Evolutionary conservation across 2,113 vertebrate species (phyloP).

Genomic region (Platanista minor): DNA sequence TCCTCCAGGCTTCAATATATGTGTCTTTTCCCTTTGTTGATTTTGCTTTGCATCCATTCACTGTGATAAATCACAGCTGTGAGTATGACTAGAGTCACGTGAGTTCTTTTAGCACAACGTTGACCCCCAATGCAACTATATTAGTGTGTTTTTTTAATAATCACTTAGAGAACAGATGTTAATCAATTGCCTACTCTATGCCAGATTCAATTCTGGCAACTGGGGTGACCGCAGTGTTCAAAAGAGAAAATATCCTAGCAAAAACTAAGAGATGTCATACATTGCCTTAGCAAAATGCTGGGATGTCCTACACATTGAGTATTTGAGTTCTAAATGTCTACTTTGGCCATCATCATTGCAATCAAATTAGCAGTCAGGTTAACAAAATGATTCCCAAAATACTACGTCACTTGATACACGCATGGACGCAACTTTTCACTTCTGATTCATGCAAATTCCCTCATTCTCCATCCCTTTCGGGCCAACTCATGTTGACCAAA

Average conservation of each 20-base stretch:
- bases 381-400: background rate
- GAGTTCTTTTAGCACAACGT: background rate
- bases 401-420: background rate
- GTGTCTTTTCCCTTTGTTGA: background rate
- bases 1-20: background rate
- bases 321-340: background rate
- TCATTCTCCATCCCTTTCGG: background rate
- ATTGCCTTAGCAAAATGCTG: background rate
- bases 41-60: background rate
- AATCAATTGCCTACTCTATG: background rate
- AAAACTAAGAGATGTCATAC: background rate
- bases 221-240: background rate
- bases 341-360: background rate
- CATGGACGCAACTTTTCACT: background rate
- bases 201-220: background rate
- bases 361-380: background rate
- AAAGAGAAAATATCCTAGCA: background rate
- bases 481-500: background rate
- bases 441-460: too few relatives aligned
- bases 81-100: background rate
- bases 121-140: background rate
- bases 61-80: background rate
- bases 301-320: background rate
- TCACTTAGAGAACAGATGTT: background rate
- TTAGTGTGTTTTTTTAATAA: background rate